These are phyloP conservation scores for Halisarca cf. caerulea DNA, from an alignment of 37 sponge, comb jelly and placozoan species.

Conservation along the genomic window DNA sequence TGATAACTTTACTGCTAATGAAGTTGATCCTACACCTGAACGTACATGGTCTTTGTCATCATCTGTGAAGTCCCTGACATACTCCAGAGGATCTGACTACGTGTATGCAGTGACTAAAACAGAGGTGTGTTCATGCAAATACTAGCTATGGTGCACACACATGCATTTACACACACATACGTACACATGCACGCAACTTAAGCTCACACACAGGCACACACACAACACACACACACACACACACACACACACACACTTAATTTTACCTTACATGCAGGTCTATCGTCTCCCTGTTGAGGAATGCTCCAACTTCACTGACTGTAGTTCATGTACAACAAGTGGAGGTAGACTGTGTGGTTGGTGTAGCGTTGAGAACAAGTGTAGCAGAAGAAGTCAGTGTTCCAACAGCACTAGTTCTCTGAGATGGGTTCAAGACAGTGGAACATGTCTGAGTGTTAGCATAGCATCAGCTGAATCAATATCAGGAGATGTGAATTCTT, in stretches of 20 bases:
- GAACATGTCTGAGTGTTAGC: background rate
- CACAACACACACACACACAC: background rate
- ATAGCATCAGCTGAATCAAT: constrained; percentile 12
- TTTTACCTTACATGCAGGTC: constrained; percentile 38
- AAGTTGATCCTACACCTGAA: too few species aligned
- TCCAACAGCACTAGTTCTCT: constrained; percentile 38
- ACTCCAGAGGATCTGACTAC: constrained; percentile 40
- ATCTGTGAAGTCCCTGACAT: constrained; percentile 26
- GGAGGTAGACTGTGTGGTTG: constrained; percentile 77
- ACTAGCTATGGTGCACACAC: background rate
- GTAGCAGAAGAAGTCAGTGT: constrained; percentile 73
- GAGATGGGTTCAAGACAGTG: constrained; percentile 2
- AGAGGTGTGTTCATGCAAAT: background rate
- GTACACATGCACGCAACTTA: too few species aligned
- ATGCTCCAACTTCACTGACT: constrained; percentile 48
- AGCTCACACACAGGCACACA: too few species aligned
- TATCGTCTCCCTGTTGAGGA: constrained; percentile 43
- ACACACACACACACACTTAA: background rate
- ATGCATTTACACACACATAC: background rate
- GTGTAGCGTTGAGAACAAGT: constrained; percentile 90
- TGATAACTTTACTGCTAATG: too few species aligned
- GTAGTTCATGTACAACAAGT: constrained; percentile 33
- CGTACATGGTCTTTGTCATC: constrained; percentile 14
- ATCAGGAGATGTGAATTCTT: constrained; percentile 7
- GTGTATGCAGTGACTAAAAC: constrained; percentile 26